Evolutionary conservation across 2,797 vertebrate genomes (phyloP).

Genomic region (Takifugu ocellatus): DNA sequence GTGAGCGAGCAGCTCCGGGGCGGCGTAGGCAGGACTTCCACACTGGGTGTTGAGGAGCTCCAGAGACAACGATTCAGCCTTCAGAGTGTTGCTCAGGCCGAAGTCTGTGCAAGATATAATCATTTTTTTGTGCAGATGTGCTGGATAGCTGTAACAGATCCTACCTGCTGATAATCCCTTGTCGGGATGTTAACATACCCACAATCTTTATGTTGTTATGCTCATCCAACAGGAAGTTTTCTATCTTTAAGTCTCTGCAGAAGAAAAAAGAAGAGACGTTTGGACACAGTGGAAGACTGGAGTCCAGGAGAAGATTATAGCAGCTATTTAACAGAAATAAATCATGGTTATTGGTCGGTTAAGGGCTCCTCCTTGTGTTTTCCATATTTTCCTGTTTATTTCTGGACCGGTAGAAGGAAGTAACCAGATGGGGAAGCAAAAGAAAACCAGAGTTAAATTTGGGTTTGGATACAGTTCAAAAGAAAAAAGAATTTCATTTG

Average conservation of each 20-base stretch:
- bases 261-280: constrained; percentile 13
- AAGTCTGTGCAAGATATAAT: constrained; percentile 74
- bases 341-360: constrained; percentile 14
- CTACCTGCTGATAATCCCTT: not conserved
- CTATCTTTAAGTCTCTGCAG: constrained; percentile 84
- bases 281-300: too few relatives aligned
- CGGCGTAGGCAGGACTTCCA: constrained; percentile 84
- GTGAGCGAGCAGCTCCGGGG: constrained; percentile 84
- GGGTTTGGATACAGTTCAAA: constrained; percentile 31
- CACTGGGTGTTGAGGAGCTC: constrained; percentile 84
- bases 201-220: constrained; percentile 87
- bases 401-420: constrained; percentile 27
- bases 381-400: constrained; percentile 27
- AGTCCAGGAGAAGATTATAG: not conserved
- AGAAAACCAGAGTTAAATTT: constrained; percentile 31
- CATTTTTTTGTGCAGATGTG: constrained; percentile 11
- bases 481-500: constrained; percentile 1
- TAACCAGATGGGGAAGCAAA: constrained; percentile 20
- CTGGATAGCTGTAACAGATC: not conserved
- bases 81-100: constrained; percentile 83
- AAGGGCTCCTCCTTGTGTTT: constrained; percentile 10
- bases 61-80: constrained; percentile 76
- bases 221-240: constrained; percentile 87
- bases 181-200: constrained; percentile 67
- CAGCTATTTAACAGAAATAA: constrained; percentile 22